Conservation (phyloP, 1,140 invertebrate genomes). For the Oncopeltus fasciatus region DNA sequence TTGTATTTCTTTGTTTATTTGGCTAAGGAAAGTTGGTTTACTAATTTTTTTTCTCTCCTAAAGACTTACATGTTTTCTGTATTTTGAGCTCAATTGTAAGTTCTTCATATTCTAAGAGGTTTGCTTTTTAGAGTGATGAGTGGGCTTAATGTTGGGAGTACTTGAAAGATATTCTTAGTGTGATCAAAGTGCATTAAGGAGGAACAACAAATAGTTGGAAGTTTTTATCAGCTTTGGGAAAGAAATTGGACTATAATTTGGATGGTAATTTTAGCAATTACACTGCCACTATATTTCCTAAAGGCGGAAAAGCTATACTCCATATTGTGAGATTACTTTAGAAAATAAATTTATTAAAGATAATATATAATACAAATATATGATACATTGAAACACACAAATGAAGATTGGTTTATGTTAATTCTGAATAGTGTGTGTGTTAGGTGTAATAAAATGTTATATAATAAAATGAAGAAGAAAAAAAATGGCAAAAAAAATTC, state of each 20-base stretch:
- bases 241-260: neutral
- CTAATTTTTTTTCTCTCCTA: neutral
- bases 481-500: no score
- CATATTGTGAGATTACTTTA: constrained; percentile 13
- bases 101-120: no score
- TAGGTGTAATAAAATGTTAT: constrained; percentile 5
- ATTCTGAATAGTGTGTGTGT: neutral
- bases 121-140: no score
- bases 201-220: neutral
- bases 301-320: constrained; percentile 7
- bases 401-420: neutral
- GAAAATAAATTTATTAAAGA: neutral
- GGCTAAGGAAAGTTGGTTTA: neutral
- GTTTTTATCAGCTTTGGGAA: neutral
- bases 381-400: constrained; percentile 1
- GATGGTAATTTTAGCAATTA: constrained; percentile 5
- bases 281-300: constrained; percentile 14
- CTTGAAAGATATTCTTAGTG: neutral
- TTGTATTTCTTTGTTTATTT: neutral
- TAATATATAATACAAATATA: neutral
- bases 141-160: no score
- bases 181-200: neutral
- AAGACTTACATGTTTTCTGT: neutral
- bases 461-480: neutral
- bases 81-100: neutral